A percentile compares a stretch with the other conserved stretches of the same genome.
Conservation (phyloP, 2,113 vertebrate species). For the Mionectes macconnelli region DNA sequence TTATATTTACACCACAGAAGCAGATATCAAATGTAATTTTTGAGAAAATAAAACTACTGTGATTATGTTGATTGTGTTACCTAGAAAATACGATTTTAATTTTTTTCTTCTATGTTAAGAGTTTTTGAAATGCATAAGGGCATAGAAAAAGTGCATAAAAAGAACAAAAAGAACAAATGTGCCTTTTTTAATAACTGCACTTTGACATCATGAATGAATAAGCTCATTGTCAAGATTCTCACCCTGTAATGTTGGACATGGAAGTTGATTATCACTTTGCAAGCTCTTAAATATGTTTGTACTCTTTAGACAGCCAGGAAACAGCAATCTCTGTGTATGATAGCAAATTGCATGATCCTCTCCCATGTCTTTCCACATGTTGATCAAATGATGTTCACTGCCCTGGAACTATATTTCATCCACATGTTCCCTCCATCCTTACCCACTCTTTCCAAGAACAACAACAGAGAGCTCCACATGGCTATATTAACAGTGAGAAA, state of each 20-base stretch:
- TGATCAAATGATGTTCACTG: background rate
- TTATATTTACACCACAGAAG: background rate
- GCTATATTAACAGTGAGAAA: constrained; percentile 38
- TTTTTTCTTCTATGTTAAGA: background rate
- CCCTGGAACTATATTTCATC: background rate
- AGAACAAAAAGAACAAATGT: background rate
- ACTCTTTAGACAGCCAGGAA: background rate
- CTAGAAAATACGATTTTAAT: background rate
- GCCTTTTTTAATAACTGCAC: background rate
- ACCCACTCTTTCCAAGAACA: constrained; percentile 3
- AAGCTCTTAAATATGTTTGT: background rate
- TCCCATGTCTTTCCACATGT: background rate
- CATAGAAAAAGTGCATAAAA: background rate
- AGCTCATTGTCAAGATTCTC: background rate
- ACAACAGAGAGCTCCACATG: background rate
- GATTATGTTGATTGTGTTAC: background rate
- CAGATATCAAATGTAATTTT: background rate
- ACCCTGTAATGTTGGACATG: background rate
- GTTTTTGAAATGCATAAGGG: background rate
- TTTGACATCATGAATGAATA: background rate
- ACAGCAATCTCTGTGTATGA: background rate
- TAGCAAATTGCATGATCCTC: background rate
- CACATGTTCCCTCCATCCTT: background rate
- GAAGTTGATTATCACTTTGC: background rate
- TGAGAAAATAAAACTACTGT: background rate